Evolutionary conservation across 2,797 vertebrate species (phyloP).

Genomic region (Hemibagrus guttatus): DNA sequence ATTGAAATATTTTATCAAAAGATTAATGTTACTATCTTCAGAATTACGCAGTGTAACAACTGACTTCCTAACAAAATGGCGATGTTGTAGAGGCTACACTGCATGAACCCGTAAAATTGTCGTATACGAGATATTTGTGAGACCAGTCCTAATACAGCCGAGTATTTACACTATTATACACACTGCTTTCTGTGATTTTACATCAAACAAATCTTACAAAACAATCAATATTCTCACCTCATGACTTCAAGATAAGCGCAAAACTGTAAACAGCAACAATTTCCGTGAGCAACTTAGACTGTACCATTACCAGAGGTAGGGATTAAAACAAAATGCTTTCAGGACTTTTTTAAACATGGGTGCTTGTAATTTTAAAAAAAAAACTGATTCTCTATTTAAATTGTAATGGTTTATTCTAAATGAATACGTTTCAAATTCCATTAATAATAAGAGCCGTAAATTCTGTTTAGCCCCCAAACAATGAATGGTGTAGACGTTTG

Average conservation of each 20-base stretch:
- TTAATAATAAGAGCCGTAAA: background rate
- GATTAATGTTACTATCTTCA: background rate
- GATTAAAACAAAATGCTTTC: background rate
- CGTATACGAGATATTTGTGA: background rate
- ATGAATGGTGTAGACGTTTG: background rate
- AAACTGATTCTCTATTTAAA: rapidly evolving
- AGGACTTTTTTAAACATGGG: background rate
- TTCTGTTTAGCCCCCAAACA: background rate
- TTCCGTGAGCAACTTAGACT: background rate
- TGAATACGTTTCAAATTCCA: background rate
- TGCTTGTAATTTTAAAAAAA: background rate
- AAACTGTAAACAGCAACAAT: background rate
- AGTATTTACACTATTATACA: background rate
- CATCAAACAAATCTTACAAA: background rate
- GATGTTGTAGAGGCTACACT: background rate
- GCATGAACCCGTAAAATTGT: background rate
- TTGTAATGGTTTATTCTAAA: background rate
- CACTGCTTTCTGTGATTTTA: background rate
- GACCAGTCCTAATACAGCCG: background rate
- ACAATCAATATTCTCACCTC: background rate
- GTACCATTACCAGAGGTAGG: background rate
- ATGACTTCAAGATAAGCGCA: background rate
- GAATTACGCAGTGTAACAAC: background rate
- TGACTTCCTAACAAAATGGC: background rate
- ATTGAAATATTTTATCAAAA: background rate